Base-by-base conservation (phyloP, 2,888 invertebrate genomes). In the Timandra comae region DNA sequence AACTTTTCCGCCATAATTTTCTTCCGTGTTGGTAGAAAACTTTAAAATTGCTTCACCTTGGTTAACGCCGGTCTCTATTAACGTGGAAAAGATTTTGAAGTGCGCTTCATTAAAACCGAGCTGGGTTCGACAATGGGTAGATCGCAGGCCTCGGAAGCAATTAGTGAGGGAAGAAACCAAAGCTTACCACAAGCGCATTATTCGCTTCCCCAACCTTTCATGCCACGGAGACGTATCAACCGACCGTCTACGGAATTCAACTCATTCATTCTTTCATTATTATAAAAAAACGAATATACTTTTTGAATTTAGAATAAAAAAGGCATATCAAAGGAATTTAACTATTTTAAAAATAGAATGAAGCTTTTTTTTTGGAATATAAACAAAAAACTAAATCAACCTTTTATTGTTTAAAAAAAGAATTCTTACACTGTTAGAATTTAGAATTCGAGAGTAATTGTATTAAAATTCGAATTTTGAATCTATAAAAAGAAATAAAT, bases 91-190 rank as follows among this genome's bases (percentile, higher is more conserved):
- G 70, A 71, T 75, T 24, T 72, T 58, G 63, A 70, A 76, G 68
- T 63, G 71, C 63, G 66, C 74, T 78, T 79, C 77, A 78, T 80
- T 80, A 78, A 73, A 70, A 67, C 61, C 60, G 63, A 61, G 62
- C 63, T 60, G 60, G 50, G 56, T 61, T 65, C 65, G 62, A 74
- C 77, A 74, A 76, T 75, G 58, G 67, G 56, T 59, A 61, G 63
- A 64, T 58, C 54, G 52, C 53, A 60, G 60, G 53, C 49, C 57
- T 59, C 64, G 70, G 69, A 76, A 74, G 76, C 74, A 78, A 80
- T 81, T 80, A 81, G 56, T 52, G 56, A 35, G 45, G 42, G 35
- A 41, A 46, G 41, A 45, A 49, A 41, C 42, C 41, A 24, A 35
- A 33, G 27, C 34, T 26, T 24, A 33, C 47, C 45, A 33, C 33